Evolutionary conservation across 2,797 vertebrate genomes (phyloP), one percentile per base, ranked within the genome.

Genomic region (Alauda arvensis): DNA sequence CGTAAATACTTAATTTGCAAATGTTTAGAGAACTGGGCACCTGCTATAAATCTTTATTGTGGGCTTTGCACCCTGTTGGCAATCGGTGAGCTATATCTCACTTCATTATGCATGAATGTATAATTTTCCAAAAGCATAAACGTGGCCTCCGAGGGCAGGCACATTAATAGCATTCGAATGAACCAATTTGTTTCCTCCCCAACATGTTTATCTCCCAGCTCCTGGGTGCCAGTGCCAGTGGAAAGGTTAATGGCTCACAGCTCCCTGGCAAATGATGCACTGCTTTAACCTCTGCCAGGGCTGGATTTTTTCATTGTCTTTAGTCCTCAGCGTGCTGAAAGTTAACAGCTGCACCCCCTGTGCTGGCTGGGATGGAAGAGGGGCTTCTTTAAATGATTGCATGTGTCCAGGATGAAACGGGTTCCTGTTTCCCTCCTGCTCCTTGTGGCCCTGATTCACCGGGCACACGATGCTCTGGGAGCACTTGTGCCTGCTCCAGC

Each of bases 101-200:
- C 92, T 95, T 93, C 93, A 95, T 95, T 95, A 94, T 92, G 83
- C 81, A 80, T 61, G 81, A 93, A 92, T 34, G 60, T 91, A 70
- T 95, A 93, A 94, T 95, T 93, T 94, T 95, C 94, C 94, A 88
- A 93, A 95, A 95, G 87, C 94, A 92, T 80, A 95, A 94, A 92
- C 10, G 78, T 89, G 92, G 81, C 92, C 92, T 95, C 94, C 87
- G 31, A 95, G 89, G 93, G 94, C 91, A 89, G 3, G 6, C 57
- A 21, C 91, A 52, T 93, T 95, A 94, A 93, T 77, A 90, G 92
- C 10, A 1, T 90, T 90, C 12, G 15, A 93, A 93, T 90, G 92
- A 95, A 89, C 85, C 94, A 88, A 95, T 95, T 95, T 94, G 93
- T 94, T 93, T 93, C 93, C 84, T 91, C 83, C 89, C 76, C 84